Base-by-base conservation (phyloP, 37 sponge, comb jelly and placozoan genomes). In the Chondrilla cf. caribensis region DNA sequence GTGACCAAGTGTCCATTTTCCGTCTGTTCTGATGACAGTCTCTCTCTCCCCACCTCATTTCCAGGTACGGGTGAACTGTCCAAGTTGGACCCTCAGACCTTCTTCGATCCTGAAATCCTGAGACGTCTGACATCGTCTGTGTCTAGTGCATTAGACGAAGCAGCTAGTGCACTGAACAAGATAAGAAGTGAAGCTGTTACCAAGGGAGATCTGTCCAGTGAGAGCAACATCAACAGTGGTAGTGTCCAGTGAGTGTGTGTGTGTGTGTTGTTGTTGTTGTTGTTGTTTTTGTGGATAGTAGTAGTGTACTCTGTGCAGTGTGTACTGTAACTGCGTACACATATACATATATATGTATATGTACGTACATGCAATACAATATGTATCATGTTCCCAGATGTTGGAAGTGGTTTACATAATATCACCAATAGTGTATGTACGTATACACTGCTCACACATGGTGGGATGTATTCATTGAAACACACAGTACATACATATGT, bases 31-130 rank as follows among this genome's bases (percentile, higher is more conserved):
- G n/a, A n/a, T n/a, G n/a, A n/a, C n/a, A n/a, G n/a, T n/a, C n/a
- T 17, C 57, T 17, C 57, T 17, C 17, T 17, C 57, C 57, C 57
- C 57, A 11, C 51, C 51, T 47, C 11, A 11, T 14, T 11, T 43
- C 84, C 90, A 58, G 93, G 93, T 58, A 83, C 88, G 5, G 85
- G 82, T n/a, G 86, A 82, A 25, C 64, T 87, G 25, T 83, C 93
- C 14, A 80, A 93, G 38, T 70, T 89, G 2, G 93, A 88, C 58
- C 82, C 89, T 38, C 82, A 75, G 62, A 89, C 93, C 36, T 86
- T 93, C 40, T 84, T 86, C 33, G 93, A 93, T 64, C 93, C 93
- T 70, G 93, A 89, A 78, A 89, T 93, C 59, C 90, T 93, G 62
- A 84, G 93, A 21, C 85, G 88, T 62, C 54, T 93, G 57, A 93